phyloP scores from a whole-genome alignment of 2,888 invertebrate genomes.

The Catocala sponsa region DNA sequence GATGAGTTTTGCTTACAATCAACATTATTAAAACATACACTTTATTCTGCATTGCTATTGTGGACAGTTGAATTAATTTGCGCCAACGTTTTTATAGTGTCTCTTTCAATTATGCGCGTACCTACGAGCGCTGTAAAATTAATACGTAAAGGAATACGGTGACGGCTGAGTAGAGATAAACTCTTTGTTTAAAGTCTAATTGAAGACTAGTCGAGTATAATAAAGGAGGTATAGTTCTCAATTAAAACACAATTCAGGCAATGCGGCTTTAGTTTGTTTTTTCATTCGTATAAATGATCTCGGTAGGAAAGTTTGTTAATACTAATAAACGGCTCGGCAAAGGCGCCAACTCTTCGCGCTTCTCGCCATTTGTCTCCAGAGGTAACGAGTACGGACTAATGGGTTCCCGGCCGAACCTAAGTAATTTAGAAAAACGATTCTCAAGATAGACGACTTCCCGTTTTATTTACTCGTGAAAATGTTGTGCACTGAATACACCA shows the following conservation, averaged over 20 bases:
- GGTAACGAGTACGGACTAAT: conserved; percentile 71
- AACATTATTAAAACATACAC: conserved; percentile 40
- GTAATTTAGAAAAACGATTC: conserved; percentile 77
- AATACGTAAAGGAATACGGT: conserved; percentile 10
- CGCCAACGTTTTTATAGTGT: conserved; percentile 15
- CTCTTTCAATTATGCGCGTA: conserved; percentile 9
- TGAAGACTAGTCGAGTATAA: conserved; percentile 42
- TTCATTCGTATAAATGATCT: conserved; percentile 74
- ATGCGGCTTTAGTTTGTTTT: conserved; percentile 58
- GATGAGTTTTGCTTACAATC: conserved; percentile 57
- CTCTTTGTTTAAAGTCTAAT: conserved; percentile 37
- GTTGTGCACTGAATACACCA: conserved; percentile 17
- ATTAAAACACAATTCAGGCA: conserved; percentile 57
- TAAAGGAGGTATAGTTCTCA: conserved; percentile 53
- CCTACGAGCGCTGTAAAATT: conserved; percentile 18
- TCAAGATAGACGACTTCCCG: conserved; percentile 55
- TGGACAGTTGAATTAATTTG: conserved; percentile 7
- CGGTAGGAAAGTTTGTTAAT: conserved; percentile 70
- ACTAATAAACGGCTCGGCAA: conserved; percentile 71
- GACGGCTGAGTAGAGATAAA: conserved; percentile 21
- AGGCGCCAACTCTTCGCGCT: conserved; percentile 65
- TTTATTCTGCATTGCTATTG: conserved; percentile 20
- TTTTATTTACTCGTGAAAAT: conserved; percentile 52
- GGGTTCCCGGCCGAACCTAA: conserved; percentile 63
- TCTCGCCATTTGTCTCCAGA: conserved; percentile 71